phyloP scores from a whole-genome alignment of 2,113 vertebrate species.

The Athene cunicularia region DNA sequence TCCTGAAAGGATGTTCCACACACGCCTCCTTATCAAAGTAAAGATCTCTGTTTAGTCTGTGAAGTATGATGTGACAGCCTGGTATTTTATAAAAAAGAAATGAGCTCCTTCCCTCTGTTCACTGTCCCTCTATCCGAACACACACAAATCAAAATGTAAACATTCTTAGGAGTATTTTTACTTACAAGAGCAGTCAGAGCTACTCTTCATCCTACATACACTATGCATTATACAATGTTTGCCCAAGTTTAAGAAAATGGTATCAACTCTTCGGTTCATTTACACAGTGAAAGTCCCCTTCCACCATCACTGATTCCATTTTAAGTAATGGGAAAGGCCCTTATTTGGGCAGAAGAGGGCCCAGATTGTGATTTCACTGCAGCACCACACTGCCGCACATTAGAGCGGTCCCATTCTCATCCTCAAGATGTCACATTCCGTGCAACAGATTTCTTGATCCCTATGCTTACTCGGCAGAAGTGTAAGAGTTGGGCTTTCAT shows the following conservation, averaged over 20 bases:
- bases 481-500: background rate
- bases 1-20: background rate
- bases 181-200: background rate
- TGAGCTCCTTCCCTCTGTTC: background rate
- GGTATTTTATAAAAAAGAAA: background rate
- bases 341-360: background rate
- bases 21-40: background rate
- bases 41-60: background rate
- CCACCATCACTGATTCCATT: background rate
- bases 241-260: background rate
- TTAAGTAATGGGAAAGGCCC: background rate
- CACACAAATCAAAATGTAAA: background rate
- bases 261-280: background rate
- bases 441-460: accelerated
- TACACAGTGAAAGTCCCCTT: background rate
- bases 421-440: background rate
- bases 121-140: background rate
- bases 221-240: background rate
- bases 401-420: background rate
- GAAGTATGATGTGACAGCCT: background rate
- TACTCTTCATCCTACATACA: background rate
- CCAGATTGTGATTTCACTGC: background rate
- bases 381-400: background rate
- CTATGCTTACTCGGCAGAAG: background rate
- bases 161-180: background rate